These are phyloP conservation scores for Norana najaformis DNA, from an alignment of 2,888 invertebrate genomes.

Conservation along the genomic window DNA sequence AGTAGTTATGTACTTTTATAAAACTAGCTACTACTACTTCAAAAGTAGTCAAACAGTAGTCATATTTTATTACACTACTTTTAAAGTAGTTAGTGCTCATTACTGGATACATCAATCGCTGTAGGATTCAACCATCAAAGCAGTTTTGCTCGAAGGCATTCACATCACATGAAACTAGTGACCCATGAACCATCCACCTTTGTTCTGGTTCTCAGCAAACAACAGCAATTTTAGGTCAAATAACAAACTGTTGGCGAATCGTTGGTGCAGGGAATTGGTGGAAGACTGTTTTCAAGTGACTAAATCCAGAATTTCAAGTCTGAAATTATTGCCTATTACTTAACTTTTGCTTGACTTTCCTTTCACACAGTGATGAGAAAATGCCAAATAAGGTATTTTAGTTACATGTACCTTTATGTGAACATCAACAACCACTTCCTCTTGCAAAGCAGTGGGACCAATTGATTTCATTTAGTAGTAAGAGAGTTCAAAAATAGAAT, in stretches of 20 bases:
- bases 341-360: not conserved
- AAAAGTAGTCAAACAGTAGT: not conserved
- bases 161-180: not conserved
- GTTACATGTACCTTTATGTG: not conserved
- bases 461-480: not conserved
- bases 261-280: not conserved
- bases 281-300: not conserved
- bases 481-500: not conserved
- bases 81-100: not conserved
- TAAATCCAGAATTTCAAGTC: conserved; percentile 4
- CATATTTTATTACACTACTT: not conserved
- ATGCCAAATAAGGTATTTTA: not conserved
- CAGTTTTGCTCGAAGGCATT: not conserved
- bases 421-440: not conserved
- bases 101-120: not conserved
- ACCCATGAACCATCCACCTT: not conserved
- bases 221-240: not conserved
- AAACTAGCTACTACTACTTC: not conserved
- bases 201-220: not conserved
- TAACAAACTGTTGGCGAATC: no score
- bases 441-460: not conserved
- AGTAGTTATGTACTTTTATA: no score
- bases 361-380: not conserved
- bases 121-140: not conserved
- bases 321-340: not conserved